Conservation (phyloP, 2,797 vertebrate species). For the Acrossocheilus wenchowensis region DNA sequence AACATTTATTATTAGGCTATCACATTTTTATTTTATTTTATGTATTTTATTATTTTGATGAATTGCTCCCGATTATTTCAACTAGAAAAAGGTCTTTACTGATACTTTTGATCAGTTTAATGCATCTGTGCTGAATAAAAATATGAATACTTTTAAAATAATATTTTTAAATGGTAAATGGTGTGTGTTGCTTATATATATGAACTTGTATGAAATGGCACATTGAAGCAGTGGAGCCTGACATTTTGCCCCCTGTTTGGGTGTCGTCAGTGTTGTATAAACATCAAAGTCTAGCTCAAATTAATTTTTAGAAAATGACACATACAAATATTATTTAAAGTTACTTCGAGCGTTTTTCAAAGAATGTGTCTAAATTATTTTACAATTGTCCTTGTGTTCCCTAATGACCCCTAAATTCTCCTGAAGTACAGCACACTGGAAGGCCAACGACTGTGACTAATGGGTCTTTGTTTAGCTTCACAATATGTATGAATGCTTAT, state of each 20-base stretch:
- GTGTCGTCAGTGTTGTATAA: not conserved
- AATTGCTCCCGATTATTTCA: not conserved
- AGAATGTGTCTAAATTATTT: not conserved
- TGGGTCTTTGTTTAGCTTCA: slow-evolving; percentile 1
- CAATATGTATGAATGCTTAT: not conserved
- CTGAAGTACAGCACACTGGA: not conserved
- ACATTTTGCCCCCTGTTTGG: not conserved
- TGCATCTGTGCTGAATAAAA: not conserved
- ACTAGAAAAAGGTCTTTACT: not conserved
- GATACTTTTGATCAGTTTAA: no score
- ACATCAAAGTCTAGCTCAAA: not conserved
- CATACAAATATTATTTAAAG: not conserved
- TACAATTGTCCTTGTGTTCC: not conserved
- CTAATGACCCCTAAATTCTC: not conserved
- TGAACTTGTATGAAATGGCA: not conserved
- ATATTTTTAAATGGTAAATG: not conserved
- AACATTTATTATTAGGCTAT: no score
- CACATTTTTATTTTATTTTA: no score
- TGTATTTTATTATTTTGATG: not conserved
- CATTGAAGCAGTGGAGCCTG: not conserved
- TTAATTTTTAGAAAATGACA: not conserved
- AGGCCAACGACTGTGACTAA: not conserved
- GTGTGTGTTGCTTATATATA: not conserved
- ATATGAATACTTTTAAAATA: not conserved
- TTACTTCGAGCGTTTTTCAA: not conserved